These are phyloP conservation scores for Podiceps cristatus DNA, from an alignment of 2,113 vertebrate species.

Conservation along the genomic window DNA sequence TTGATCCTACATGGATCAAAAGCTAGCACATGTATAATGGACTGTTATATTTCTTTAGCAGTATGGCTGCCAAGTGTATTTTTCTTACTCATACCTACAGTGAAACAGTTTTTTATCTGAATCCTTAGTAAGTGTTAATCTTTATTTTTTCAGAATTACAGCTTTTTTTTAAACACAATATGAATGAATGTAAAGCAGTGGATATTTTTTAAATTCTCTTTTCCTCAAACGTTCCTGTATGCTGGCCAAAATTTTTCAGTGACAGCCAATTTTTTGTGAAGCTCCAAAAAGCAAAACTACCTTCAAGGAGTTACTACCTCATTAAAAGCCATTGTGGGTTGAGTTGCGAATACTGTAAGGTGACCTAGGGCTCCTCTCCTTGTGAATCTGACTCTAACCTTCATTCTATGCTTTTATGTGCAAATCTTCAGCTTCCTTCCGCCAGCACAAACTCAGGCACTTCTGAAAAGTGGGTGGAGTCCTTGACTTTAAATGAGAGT, in stretches of 20 bases:
- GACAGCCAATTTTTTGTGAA: neutral
- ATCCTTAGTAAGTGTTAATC: neutral
- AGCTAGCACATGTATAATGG: fast-evolving
- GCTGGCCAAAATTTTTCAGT: neutral
- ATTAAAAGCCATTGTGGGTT: neutral
- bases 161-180: neutral
- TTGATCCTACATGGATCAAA: neutral
- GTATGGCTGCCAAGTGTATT: neutral
- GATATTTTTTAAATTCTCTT: neutral
- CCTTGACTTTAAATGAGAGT: neutral
- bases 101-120: neutral
- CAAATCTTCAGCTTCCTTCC: neutral
- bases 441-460: neutral
- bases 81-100: neutral
- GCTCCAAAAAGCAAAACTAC: neutral
- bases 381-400: neutral
- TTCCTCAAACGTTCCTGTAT: neutral
- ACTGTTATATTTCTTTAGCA: neutral
- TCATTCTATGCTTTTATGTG: neutral
- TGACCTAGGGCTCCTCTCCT: neutral
- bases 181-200: neutral
- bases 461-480: neutral
- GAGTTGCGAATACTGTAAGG: neutral
- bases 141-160: neutral
- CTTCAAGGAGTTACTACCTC: neutral